These are phyloP conservation scores for Drosophila pseudotakahashii DNA, from an alignment of 2,888 invertebrate genomes.

Conservation along the genomic window DNA sequence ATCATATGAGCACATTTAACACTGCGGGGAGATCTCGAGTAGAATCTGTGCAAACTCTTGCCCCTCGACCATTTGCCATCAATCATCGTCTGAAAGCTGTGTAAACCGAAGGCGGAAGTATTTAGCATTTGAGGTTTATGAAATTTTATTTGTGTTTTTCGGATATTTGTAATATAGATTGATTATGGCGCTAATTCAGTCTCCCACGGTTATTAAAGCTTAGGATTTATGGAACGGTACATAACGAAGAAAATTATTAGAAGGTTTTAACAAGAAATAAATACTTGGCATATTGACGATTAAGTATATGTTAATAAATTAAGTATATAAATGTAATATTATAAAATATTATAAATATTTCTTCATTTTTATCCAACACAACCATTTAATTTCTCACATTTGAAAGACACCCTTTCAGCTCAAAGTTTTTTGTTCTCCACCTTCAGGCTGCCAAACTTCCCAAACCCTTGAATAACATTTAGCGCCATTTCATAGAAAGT, in stretches of 20 bases:
- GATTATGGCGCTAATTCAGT: slow-evolving; percentile 48
- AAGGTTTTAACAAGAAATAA: background rate
- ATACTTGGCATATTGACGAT: no score
- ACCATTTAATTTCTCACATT: background rate
- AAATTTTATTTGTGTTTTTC: slow-evolving; percentile 30
- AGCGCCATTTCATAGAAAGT: slow-evolving; percentile 20
- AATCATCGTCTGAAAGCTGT: slow-evolving; percentile 62
- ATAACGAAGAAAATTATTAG: background rate
- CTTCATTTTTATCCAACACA: background rate
- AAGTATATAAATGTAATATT: background rate
- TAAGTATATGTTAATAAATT: no score
- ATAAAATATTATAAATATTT: no score
- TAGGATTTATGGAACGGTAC: background rate
- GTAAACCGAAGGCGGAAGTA: slow-evolving; percentile 62
- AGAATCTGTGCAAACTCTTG: slow-evolving; percentile 63
- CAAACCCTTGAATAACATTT: background rate
- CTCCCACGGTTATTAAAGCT: slow-evolving; percentile 42
- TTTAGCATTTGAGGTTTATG: slow-evolving; percentile 48
- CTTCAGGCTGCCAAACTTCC: slow-evolving; percentile 3
- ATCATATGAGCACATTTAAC: slow-evolving; percentile 15
- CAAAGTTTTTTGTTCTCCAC: background rate
- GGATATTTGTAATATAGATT: slow-evolving; percentile 64
- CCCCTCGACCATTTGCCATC: slow-evolving; percentile 56
- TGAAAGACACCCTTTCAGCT: background rate
- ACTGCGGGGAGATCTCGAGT: slow-evolving; percentile 46